Evolutionary conservation across 2,888 invertebrate genomes (phyloP).

Genomic region (Latrodectus hesperus): DNA sequence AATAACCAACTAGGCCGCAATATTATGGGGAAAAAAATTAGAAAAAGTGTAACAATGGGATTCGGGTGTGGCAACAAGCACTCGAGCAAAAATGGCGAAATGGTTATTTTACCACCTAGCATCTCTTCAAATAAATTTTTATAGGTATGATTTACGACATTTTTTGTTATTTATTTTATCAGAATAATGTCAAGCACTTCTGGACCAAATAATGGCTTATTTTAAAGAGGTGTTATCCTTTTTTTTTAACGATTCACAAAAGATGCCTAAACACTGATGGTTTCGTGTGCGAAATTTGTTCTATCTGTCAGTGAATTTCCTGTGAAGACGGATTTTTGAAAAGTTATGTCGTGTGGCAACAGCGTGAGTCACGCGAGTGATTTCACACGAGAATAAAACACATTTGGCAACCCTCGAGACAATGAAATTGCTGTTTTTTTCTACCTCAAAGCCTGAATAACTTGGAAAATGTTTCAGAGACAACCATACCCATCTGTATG

Average conservation of each 20-base stretch:
- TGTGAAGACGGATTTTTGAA: not conserved
- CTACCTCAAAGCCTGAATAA: no score
- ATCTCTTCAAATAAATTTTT: not conserved
- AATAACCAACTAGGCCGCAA: not conserved
- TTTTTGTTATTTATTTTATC: not conserved
- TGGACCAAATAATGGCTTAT: no score
- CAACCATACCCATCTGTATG: no score
- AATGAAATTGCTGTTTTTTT: no score
- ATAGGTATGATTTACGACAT: not conserved
- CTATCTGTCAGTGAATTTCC: not conserved
- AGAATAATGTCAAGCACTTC: not conserved
- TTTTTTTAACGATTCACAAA: not conserved
- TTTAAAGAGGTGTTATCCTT: not conserved
- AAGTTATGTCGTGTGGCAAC: no score
- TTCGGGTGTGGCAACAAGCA: constrained; percentile 47
- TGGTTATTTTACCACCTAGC: constrained; percentile 1
- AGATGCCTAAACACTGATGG: not conserved
- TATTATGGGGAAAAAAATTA: not conserved
- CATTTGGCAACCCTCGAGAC: no score
- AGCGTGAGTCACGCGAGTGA: not conserved
- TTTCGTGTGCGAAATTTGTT: not conserved
- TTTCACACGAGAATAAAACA: not conserved
- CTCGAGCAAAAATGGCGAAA: constrained; percentile 13
- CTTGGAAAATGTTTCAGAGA: no score
- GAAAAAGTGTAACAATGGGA: constrained; percentile 46